A percentile compares a stretch with the other conserved stretches of the same genome.
These are phyloP conservation scores for Trochalopteron elliotii DNA, from an alignment of 2,113 vertebrate genomes.

Conservation along the genomic window DNA sequence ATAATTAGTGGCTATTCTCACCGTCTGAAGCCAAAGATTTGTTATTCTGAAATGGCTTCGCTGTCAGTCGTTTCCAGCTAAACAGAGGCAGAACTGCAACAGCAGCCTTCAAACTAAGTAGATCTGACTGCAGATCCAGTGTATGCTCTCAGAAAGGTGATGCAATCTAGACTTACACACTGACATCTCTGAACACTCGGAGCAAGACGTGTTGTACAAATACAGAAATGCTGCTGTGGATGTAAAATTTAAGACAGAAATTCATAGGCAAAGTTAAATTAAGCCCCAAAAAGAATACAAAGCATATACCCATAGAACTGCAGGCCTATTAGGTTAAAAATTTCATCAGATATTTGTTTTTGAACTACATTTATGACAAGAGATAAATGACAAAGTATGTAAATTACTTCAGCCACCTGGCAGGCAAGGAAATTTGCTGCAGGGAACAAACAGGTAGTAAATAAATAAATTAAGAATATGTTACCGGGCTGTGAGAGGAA, in stretches of 20 bases:
- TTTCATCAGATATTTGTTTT: background rate
- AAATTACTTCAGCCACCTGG: conserved; percentile 27
- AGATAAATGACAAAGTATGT: background rate
- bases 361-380: background rate
- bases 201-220: background rate
- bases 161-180: background rate
- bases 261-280: background rate
- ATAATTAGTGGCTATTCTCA: background rate
- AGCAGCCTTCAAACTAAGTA: background rate
- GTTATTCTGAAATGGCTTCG: background rate
- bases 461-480: background rate
- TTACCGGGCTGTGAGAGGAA: background rate
- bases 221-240: background rate
- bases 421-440: background rate
- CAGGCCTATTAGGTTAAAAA: background rate
- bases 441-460: conserved; percentile 5
- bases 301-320: background rate
- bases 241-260: background rate
- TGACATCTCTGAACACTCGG: background rate
- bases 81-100: background rate
- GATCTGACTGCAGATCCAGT: background rate
- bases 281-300: background rate
- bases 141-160: background rate
- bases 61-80: background rate
- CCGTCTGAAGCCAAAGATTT: background rate